These are phyloP conservation scores for Harlomillsia oculata DNA, from an alignment of 1,140 invertebrate genomes.

Conservation along the genomic window DNA sequence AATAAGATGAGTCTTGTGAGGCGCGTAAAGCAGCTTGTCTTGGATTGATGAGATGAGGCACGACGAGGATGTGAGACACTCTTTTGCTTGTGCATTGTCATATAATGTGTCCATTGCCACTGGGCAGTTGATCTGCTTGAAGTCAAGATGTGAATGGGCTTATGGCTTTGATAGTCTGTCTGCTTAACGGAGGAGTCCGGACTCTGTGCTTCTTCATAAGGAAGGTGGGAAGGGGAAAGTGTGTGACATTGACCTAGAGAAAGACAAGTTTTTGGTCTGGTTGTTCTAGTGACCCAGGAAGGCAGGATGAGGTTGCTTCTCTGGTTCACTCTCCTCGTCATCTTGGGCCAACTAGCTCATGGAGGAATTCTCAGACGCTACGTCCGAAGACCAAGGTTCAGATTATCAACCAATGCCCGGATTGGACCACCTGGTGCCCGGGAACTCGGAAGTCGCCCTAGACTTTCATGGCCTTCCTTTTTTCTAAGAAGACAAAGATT, in stretches of 20 bases:
- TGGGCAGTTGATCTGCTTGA: too few species aligned
- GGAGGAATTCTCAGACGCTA: slow-evolving; percentile 22
- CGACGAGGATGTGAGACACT: too few species aligned
- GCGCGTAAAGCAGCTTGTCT: too few species aligned
- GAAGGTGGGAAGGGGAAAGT: slow-evolving; percentile 28
- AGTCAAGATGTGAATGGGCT: too few species aligned
- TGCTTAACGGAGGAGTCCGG: too few species aligned
- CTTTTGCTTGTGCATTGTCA: too few species aligned
- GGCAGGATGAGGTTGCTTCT: slow-evolving; percentile 19
- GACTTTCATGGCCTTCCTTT: slow-evolving; percentile 4
- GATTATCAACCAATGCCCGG: not conserved
- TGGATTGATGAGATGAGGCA: too few species aligned
- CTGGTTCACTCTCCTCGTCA: slow-evolving; percentile 18
- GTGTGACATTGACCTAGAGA: slow-evolving; percentile 33
- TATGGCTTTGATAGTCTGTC: too few species aligned
- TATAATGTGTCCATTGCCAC: too few species aligned
- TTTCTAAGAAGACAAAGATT: slow-evolving; percentile 8
- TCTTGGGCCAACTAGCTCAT: slow-evolving; percentile 6
- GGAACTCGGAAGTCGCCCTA: not conserved
- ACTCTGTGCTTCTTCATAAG: too few species aligned
- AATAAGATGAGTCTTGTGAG: too few species aligned
- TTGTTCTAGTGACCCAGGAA: slow-evolving; percentile 32
- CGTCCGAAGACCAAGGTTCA: slow-evolving; percentile 9
- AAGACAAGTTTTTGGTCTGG: slow-evolving; percentile 30
- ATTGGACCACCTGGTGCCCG: not conserved